Evolutionary conservation across 2,113 vertebrate genomes (phyloP), one percentile per base, ranked within the genome.

Genomic region (Cygnus buccinator): DNA sequence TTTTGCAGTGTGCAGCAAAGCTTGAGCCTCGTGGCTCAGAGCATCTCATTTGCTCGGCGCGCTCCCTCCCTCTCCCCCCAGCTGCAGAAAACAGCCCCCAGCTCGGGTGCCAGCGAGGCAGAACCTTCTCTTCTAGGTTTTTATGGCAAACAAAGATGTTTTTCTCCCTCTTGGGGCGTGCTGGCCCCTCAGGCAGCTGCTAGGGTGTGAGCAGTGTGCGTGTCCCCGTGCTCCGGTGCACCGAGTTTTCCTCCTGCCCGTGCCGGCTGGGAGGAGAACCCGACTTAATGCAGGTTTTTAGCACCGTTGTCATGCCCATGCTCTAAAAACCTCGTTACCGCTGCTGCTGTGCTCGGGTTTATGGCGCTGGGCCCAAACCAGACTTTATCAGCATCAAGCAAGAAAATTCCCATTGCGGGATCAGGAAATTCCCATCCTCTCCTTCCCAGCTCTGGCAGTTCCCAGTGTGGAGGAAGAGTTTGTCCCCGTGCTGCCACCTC

Each of bases 21-120:
- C 54, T 33, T 0, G 11, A 29, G 55, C 41, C 50, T 46, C 1
- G 15, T 0, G 13, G 39, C 58, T 70, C 67, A 11, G 1, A n/a
- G 74, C 62, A 9, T 14, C 54, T 37, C 37, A 0, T 43, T 4
- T 6, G 4, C 48, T 54, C 3, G 6, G 17, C 1, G 1, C 1
- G 6, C 29, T 78, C 29, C 77, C n/a, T 39, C 18, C 43, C 41
- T n/a, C 33, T 1, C 4, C 44, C 7, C 57, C 22, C 59, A 15
- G 21, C 29, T 57, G 55, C 55, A 1, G 31, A 13, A 4, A 6
- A 0, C 8, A 3, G 46, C 48, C 35, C 31, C 11, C 67, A 10
- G 52, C 31, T 15, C 4, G 0, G 0, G 29, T 1, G 18, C 65
- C 0, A 3, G 6, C 0, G 25, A 5, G 39, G 4, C 10, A 0